phyloP scores from a whole-genome alignment of 2,797 vertebrate species.

The Hirundo rustica region DNA sequence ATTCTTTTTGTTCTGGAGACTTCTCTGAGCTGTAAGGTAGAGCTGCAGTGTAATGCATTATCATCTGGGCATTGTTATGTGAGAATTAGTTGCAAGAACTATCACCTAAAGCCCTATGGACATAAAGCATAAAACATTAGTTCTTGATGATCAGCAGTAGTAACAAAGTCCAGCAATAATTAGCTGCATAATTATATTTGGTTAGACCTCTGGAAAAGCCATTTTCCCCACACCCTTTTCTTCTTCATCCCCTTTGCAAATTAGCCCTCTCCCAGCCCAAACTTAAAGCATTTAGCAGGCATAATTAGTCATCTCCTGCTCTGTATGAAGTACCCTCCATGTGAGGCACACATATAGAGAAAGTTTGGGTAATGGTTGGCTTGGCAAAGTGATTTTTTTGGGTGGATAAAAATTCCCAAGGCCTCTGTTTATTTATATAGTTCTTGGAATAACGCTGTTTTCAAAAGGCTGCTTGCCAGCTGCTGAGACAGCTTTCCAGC shows the following conservation, averaged over 20 bases:
- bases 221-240: background rate
- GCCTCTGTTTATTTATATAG: conserved; percentile 86
- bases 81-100: background rate
- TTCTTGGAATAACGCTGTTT: conserved; percentile 77
- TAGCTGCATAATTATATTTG: background rate
- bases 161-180: background rate
- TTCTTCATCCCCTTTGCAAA: conserved; percentile 1
- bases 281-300: conserved; percentile 26
- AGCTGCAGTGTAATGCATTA: background rate
- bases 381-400: conserved; percentile 50
- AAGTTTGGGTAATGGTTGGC: conserved; percentile 63
- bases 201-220: conserved; percentile 42
- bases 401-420: conserved; percentile 81
- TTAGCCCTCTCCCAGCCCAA: background rate
- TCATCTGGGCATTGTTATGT: background rate
- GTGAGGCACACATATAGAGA: conserved; percentile 45
- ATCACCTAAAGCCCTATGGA: background rate
- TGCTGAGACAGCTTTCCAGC: conserved; percentile 73
- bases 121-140: background rate
- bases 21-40: background rate
- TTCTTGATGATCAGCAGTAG: background rate
- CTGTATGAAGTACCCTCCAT: conserved; percentile 46
- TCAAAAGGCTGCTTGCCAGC: conserved; percentile 70
- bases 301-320: background rate
- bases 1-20: background rate